Percentiles rank a stretch among this genome's conserved stretches.
Evolutionary conservation across 2,888 invertebrate genomes (phyloP).

Genomic region (Lasioglossum leucozonium): DNA sequence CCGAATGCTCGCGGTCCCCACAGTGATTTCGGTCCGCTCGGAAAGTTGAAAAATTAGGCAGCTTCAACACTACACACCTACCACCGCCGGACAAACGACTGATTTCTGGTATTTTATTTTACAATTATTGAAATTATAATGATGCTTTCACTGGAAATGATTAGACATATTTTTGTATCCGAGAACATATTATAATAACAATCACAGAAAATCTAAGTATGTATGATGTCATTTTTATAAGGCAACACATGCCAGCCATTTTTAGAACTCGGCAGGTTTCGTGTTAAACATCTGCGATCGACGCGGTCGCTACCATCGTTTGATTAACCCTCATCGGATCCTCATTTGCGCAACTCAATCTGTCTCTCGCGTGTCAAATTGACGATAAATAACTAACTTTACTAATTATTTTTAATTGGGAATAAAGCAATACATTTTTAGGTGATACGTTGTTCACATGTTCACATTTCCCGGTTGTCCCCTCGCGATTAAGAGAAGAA

Average conservation of each 20-base stretch:
- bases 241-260: no score
- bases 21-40: neutral
- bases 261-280: no score
- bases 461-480: neutral
- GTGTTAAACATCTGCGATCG: neutral
- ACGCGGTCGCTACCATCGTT: neutral
- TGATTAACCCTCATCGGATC: neutral
- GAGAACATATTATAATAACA: no score
- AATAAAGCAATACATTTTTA: neutral
- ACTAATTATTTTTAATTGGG: neutral
- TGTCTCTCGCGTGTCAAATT: neutral
- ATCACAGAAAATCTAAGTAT: no score
- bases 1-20: neutral
- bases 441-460: neutral
- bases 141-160: no score
- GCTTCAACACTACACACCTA: no score
- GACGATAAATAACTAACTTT: neutral
- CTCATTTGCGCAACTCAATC: no score
- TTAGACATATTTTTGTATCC: no score
- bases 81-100: no score
- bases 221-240: no score
- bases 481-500: neutral
- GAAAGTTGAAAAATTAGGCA: neutral
- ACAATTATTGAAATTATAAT: no score
- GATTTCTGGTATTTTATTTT: no score